Base-by-base conservation (phyloP, 2,113 vertebrate genomes). In the Cygnus buccinator region DNA sequence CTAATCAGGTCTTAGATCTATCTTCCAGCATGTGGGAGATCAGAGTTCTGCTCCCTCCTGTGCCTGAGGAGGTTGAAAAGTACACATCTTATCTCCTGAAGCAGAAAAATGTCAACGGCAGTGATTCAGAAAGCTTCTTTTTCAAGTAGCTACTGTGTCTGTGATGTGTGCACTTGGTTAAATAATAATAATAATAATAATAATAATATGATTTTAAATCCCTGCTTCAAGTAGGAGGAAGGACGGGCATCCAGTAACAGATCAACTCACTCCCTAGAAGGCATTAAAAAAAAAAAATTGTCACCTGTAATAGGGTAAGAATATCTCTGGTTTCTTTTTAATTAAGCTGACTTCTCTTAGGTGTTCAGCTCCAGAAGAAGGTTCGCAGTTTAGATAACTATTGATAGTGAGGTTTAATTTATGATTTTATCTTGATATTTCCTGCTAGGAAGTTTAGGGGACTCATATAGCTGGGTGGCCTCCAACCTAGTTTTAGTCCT, bases 321-420 rank as follows among this genome's bases (percentile, higher is more conserved):
- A 0, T 5, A 7, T 33, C 25, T 59, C 37, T 59, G 3, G 0
- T 33, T 82, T 8, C 29, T 81, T 35, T 71, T 4, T 14, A 0
- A 29, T 52, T 46, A 2, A 3, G 2, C 14, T 67, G 23, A 17
- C 16, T 62, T 35, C 10, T 46, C 31, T 28, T 29, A 63, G 0
- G 0, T 44, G 11, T 33, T 77, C 31, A 58, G 3, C 10, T 39
- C 0, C 2, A 77, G 25, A 0, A 77, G 5, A 39, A 79, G 37
- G 5, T 80, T 61, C 15, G 8, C 1, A 44, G 18, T 62, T 62
- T 31, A 62, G 6, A 11, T 87, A 44, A 29, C 1, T 43, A 3
- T 65, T 83, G 17, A 13, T 54, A 87, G 10, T 3, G 1, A 10
- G 3, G 9, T 26, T n/a, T 58, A n/a, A 44, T 78, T 81, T 72